Evolutionary conservation across 2,113 vertebrate species (phyloP).

Genomic region (Festucalex cinctus): DNA sequence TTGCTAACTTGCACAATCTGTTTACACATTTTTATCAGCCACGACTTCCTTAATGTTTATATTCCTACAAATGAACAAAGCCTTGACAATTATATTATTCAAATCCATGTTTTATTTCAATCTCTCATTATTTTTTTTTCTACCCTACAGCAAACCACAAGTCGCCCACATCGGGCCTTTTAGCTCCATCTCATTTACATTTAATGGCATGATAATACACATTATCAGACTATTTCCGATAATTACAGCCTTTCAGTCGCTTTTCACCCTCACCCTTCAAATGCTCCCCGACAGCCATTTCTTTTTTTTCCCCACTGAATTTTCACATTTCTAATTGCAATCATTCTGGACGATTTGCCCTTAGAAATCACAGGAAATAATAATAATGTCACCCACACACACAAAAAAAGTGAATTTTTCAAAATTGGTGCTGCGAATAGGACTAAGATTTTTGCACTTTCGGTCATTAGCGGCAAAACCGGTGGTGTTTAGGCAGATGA

Average conservation of each 20-base stretch:
- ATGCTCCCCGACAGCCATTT: constrained; percentile 76
- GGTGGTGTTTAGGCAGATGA: constrained; percentile 73
- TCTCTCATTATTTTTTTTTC: constrained; percentile 14
- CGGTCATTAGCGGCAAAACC: constrained; percentile 79
- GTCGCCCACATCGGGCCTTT: constrained; percentile 69
- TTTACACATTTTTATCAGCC: constrained; percentile 11
- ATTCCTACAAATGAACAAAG: constrained; percentile 30
- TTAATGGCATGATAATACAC: constrained; percentile 89
- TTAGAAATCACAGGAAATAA: constrained; percentile 98
- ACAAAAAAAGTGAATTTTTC: constrained; percentile 93
- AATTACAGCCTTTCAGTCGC: constrained; percentile 89
- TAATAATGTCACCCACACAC: constrained; percentile 79
- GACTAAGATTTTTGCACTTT: constrained; percentile 93
- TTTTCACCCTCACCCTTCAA: constrained; percentile 71
- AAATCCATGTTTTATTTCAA: constrained; percentile 12
- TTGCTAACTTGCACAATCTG: constrained; percentile 21
- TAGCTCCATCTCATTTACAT: constrained; percentile 80
- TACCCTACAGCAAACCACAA: constrained; percentile 55
- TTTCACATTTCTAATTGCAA: constrained; percentile 92
- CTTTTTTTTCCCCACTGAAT: constrained; percentile 59
- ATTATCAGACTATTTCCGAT: constrained; percentile 93
- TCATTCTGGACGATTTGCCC: constrained; percentile 86
- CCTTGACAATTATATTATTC: constrained; percentile 38
- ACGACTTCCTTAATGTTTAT: constrained; percentile 37
- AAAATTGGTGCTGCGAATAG: constrained; percentile 86